These are phyloP conservation scores for Periplaneta americana DNA, from an alignment of 1,140 invertebrate species.

Conservation along the genomic window DNA sequence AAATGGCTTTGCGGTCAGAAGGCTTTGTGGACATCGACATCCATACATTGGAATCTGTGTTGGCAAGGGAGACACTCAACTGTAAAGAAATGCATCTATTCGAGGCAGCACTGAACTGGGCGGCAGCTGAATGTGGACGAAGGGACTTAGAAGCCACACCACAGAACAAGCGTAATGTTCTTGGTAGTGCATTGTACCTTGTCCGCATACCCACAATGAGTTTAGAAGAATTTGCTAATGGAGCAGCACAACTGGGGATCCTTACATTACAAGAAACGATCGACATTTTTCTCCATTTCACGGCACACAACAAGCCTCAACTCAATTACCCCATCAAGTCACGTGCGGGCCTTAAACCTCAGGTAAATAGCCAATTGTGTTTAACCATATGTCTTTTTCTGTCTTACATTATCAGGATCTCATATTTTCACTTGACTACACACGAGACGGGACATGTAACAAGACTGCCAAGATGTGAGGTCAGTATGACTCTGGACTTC, in stretches of 20 bases:
- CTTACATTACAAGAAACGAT: slow-evolving; percentile 85
- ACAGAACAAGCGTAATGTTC: slow-evolving; percentile 46
- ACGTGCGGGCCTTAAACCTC: slow-evolving; percentile 79
- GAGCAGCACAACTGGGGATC: slow-evolving; percentile 81
- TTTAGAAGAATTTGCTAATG: slow-evolving; percentile 86
- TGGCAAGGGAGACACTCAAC: slow-evolving; percentile 83
- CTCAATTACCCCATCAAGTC: slow-evolving; percentile 75
- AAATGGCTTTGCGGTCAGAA: slow-evolving; percentile 89
- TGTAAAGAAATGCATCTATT: slow-evolving; percentile 87
- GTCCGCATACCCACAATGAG: slow-evolving; percentile 87
- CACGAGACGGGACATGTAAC: too few relatives aligned
- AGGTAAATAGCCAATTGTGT: slow-evolving; percentile 46
- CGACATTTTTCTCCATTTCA: slow-evolving; percentile 87
- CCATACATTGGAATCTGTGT: slow-evolving; percentile 79
- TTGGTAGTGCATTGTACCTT: slow-evolving; percentile 74
- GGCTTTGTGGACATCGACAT: slow-evolving; percentile 89
- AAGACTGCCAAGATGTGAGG: too few relatives aligned
- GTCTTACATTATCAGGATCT: too few relatives aligned
- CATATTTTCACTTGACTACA: too few relatives aligned
- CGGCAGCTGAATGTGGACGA: slow-evolving; percentile 74
- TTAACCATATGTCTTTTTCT: not conserved
- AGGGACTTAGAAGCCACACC: slow-evolving; percentile 68
- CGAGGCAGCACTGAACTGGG: slow-evolving; percentile 86
- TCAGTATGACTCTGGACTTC: too few relatives aligned
- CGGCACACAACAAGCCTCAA: slow-evolving; percentile 73